Evolutionary conservation across 2,113 vertebrate species (phyloP).

Genomic region (Epinephelus lanceolatus): DNA sequence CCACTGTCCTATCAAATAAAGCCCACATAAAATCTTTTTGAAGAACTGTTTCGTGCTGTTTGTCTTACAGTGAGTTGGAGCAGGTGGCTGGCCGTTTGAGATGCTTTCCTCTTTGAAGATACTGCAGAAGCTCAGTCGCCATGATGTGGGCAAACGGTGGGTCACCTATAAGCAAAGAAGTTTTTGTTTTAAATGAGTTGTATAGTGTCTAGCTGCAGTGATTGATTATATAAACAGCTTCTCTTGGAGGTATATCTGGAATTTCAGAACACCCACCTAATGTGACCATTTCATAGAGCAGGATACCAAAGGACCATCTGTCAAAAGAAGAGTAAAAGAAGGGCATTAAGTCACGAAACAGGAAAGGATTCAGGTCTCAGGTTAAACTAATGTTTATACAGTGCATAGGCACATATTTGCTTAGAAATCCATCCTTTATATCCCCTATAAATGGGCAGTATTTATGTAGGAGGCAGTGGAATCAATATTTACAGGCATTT

Average conservation of each 20-base stretch:
- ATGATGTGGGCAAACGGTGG: constrained; percentile 90
- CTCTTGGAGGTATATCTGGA: not conserved
- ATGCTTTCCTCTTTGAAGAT: constrained; percentile 88
- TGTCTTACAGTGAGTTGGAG: constrained; percentile 87
- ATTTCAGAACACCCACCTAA: constrained; percentile 85
- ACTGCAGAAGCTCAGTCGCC: constrained; percentile 86
- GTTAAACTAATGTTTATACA: not conserved
- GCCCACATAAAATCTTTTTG: too few species aligned
- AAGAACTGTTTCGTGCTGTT: not conserved
- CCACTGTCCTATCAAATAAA: too few species aligned
- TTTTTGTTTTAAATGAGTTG: not conserved
- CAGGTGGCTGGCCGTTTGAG: constrained; percentile 88
- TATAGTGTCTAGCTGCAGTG: not conserved
- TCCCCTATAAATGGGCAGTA: not conserved
- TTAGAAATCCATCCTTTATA: not conserved
- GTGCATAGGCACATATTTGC: not conserved
- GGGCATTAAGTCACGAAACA: not conserved
- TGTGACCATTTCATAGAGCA: constrained; percentile 94
- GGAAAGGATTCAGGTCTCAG: not conserved
- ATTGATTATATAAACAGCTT: not conserved
- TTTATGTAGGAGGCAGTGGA: not conserved
- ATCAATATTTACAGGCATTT: not conserved
- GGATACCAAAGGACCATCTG: constrained; percentile 96
- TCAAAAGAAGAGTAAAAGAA: constrained; percentile 7
- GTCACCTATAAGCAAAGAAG: constrained; percentile 83